Percentiles rank a stretch among this genome's conserved stretches.
These are phyloP conservation scores for Drosophila cognata DNA, from an alignment of 2,888 invertebrate species.

Conservation along the genomic window DNA sequence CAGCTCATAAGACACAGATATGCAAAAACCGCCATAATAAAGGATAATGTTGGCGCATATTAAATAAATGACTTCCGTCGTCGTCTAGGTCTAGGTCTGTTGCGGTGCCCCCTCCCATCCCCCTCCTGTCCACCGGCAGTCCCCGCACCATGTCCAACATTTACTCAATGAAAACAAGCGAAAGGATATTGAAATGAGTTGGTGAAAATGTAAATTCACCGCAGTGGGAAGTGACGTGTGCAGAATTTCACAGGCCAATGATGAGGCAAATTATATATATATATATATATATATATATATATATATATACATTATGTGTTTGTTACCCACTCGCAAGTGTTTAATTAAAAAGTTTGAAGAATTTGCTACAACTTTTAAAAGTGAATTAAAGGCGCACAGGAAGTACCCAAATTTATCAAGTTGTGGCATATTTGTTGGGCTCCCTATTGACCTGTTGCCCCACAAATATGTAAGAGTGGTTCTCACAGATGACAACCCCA, in stretches of 20 bases:
- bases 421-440: conserved; percentile 22
- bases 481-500: conserved; percentile 64
- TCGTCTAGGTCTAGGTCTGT: conserved; percentile 57
- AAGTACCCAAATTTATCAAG: conserved; percentile 46
- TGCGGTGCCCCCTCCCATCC: neutral
- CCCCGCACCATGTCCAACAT: conserved; percentile 40
- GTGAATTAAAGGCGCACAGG: conserved; percentile 68
- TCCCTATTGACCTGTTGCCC: conserved; percentile 71
- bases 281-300: neutral
- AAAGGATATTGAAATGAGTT: conserved; percentile 80
- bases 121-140: neutral
- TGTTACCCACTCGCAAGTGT: conserved; percentile 45
- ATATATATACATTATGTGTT: conserved; percentile 7
- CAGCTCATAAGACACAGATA: conserved; percentile 77
- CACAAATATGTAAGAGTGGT: conserved; percentile 53
- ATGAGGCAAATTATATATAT: conserved; percentile 46
- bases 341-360: conserved; percentile 72
- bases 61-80: conserved; percentile 81
- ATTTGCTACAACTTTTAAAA: conserved; percentile 64
- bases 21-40: conserved; percentile 80
- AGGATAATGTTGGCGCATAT: conserved; percentile 82
- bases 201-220: conserved; percentile 80
- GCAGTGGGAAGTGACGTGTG: conserved; percentile 80
- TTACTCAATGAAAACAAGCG: conserved; percentile 76
- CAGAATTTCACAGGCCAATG: conserved; percentile 74